Conservation (phyloP, 2,888 invertebrate genomes). For the Bembecia ichneumoniformis region DNA sequence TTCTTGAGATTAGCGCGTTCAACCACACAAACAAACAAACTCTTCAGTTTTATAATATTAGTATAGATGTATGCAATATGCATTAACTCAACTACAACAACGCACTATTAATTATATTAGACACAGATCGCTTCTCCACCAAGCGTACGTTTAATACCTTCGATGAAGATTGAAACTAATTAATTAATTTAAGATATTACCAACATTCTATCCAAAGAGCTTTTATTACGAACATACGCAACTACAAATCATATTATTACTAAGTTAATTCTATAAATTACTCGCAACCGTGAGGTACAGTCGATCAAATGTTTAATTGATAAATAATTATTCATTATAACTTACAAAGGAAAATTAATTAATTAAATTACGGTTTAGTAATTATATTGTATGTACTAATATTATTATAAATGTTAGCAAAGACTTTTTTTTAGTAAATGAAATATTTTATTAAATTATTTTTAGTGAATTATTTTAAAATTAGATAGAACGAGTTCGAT, state of each 20-base stretch:
- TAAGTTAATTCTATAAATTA: constrained; percentile 34
- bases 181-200: not conserved
- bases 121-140: not conserved
- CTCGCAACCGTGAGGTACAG: constrained; percentile 17
- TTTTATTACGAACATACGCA: constrained; percentile 1
- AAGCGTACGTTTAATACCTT: not conserved
- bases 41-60: too few relatives aligned
- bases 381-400: too few relatives aligned
- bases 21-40: too few relatives aligned
- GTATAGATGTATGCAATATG: constrained; percentile 1
- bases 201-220: not conserved
- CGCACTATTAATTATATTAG: not conserved
- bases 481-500: too few relatives aligned
- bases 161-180: not conserved
- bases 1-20: too few relatives aligned
- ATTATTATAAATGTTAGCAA: too few relatives aligned
- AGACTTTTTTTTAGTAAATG: too few relatives aligned
- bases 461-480: too few relatives aligned
- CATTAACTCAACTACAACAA: too few relatives aligned
- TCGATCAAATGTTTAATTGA: not conserved
- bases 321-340: not conserved
- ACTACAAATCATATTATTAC: constrained; percentile 21
- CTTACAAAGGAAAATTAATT: too few relatives aligned
- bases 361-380: too few relatives aligned
- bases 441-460: too few relatives aligned